Evolutionary conservation across 1,140 invertebrate genomes (phyloP), one percentile per base, ranked within the genome.

Genomic region (Sycobia sp.): DNA sequence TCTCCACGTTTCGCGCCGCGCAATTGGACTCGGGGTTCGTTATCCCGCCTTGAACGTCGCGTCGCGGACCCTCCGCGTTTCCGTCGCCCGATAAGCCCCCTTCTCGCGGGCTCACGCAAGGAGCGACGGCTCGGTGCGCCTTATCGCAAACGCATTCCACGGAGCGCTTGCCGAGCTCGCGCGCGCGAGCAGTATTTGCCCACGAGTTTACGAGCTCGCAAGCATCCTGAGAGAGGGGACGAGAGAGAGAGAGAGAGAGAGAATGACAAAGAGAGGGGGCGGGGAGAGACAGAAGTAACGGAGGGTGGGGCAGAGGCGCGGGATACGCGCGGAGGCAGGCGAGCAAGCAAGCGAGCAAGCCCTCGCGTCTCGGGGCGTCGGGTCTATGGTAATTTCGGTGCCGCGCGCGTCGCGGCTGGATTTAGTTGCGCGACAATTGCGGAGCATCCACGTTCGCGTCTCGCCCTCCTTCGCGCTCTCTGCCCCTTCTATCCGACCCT

Each of bases 341-440:
- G n/a, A n/a, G n/a, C n/a, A n/a, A n/a, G n/a, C n/a, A n/a, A n/a
- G n/a, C n/a, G n/a, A n/a, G n/a, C n/a, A n/a, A n/a, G n/a, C n/a
- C n/a, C n/a, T n/a, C n/a, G n/a, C n/a, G n/a, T n/a, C n/a, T n/a
- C n/a, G 25, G n/a, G 46, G 3, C 5, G 3, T 29, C 10, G 49
- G 20, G 29, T 23, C 29, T 46, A 58, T 49, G 32, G 44, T 58
- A 58, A 58, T 58, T 38, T 38, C 22, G 1, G 27, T 23, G n/a
- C n/a, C n/a, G n/a, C n/a, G n/a, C n/a, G 18, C 13, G 7, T 29
- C 32, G 43, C 14, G 16, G 20, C 14, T 23, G 50, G 36, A 50
- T 59, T 50, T 50, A 59, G 57, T 59, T 50, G 16, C 14, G 44
- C 11, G 36, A 59, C 57, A 59, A 59, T 47, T 18, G 43, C 11